These are phyloP conservation scores for Aproaerema taeniolella DNA, from an alignment of 2,888 invertebrate species.

Conservation along the genomic window DNA sequence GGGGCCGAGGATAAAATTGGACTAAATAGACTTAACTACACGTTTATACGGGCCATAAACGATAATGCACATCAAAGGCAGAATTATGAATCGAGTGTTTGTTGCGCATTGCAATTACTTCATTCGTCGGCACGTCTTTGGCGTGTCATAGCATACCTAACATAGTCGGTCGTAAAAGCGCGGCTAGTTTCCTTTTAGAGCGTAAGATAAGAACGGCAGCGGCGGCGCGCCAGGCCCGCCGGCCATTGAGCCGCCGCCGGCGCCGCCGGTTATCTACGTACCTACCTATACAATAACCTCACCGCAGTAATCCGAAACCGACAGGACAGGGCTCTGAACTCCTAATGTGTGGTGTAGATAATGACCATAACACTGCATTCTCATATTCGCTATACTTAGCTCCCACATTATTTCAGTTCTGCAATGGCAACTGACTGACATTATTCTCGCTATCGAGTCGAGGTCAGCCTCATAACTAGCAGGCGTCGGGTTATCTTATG, in stretches of 20 bases:
- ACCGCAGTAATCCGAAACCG: conserved; percentile 25
- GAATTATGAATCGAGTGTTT: conserved; percentile 38
- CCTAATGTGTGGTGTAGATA: conserved; percentile 1
- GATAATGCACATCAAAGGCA: conserved; percentile 7
- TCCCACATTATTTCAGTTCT: neutral
- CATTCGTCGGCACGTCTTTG: conserved; percentile 37
- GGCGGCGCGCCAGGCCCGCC: conserved; percentile 13
- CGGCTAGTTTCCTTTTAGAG: conserved; percentile 69
- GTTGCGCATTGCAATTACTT: conserved; percentile 30
- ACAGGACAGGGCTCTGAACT: conserved; percentile 10
- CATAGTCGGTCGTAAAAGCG: conserved; percentile 55
- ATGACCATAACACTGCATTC: neutral
- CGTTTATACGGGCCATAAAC: too few species aligned
- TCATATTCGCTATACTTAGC: too few species aligned
- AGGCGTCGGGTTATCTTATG: conserved; percentile 17
- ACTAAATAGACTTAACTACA: too few species aligned
- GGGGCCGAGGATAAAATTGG: neutral
- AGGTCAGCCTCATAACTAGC: neutral
- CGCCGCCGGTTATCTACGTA: conserved; percentile 21
- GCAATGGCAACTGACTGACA: neutral
- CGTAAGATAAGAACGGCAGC: conserved; percentile 53
- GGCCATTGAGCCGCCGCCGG: conserved; percentile 5
- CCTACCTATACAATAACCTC: conserved; percentile 27
- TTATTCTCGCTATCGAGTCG: conserved; percentile 5
- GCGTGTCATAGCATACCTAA: conserved; percentile 31